These are phyloP conservation scores for Mola mola DNA, from an alignment of 2,113 vertebrate species.

Conservation along the genomic window DNA sequence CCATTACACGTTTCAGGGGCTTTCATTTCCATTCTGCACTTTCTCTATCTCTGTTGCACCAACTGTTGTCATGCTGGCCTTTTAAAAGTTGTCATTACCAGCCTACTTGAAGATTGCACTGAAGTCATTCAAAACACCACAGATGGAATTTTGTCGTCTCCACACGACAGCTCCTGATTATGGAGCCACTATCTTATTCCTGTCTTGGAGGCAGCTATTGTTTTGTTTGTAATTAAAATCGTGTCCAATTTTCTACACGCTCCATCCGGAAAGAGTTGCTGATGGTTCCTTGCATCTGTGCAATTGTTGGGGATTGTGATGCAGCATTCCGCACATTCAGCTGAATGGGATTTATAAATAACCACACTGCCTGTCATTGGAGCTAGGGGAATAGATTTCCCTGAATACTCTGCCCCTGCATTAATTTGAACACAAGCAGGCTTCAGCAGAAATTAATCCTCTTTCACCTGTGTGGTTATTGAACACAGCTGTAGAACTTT, in stretches of 20 bases:
- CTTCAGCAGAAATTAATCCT: constrained; percentile 4
- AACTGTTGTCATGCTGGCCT: constrained; percentile 18
- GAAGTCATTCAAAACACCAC: constrained; percentile 17
- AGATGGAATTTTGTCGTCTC: constrained; percentile 27
- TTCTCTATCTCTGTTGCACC: constrained; percentile 9
- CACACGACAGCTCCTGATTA: constrained; percentile 20
- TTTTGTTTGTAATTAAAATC: constrained; percentile 65
- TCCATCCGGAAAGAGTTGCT: constrained; percentile 6
- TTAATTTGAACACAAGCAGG: constrained; percentile 40
- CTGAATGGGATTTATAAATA: constrained; percentile 59
- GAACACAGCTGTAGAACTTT: constrained; percentile 14
- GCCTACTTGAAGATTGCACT: constrained; percentile 14
- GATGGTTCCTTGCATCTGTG: constrained; percentile 44
- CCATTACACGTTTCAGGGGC: constrained; percentile 47
- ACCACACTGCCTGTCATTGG: constrained; percentile 49
- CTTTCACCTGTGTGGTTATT: constrained; percentile 3
- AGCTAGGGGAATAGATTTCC: constrained; percentile 35
- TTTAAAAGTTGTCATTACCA: constrained; percentile 20
- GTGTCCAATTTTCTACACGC: constrained; percentile 37
- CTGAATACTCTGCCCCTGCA: neutral
- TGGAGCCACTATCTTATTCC: constrained; percentile 5
- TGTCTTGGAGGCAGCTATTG: constrained; percentile 35
- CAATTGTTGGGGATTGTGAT: constrained; percentile 56
- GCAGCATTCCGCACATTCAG: constrained; percentile 47
- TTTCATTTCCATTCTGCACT: constrained; percentile 41